Percentiles rank a stretch among this genome's conserved stretches.
Evolutionary conservation across 2,797 vertebrate species (phyloP).

Genomic region (Setipinna tenuifilis): DNA sequence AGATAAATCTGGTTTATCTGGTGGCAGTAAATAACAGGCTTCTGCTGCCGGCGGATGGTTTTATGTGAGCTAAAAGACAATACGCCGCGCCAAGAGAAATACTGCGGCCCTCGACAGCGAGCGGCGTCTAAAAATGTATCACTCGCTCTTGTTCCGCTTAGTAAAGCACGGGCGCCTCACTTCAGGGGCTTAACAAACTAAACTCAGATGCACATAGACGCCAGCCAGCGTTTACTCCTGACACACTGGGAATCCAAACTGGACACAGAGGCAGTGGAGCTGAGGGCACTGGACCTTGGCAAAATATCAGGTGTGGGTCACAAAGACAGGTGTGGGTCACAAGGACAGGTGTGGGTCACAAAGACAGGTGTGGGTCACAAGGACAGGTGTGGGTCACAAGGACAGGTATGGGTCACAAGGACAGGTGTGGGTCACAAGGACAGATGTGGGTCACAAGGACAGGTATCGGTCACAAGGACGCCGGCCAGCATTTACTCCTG

Average conservation of each 20-base stretch:
- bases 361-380: too few relatives aligned
- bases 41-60: neutral
- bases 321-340: neutral
- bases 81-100: neutral
- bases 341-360: too few relatives aligned
- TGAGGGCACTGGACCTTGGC: neutral
- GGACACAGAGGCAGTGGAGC: neutral
- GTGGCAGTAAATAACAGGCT: neutral
- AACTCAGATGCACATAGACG: neutral
- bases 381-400: too few relatives aligned
- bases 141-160: conserved; percentile 1
- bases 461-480: too few relatives aligned
- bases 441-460: too few relatives aligned
- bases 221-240: neutral
- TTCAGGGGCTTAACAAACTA: neutral
- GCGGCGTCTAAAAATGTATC: neutral
- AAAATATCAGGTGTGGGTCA: too few relatives aligned
- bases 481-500: neutral
- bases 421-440: too few relatives aligned
- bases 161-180: neutral
- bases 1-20: conserved; percentile 13
- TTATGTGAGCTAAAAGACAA: conserved; percentile 17
- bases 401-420: too few relatives aligned
- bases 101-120: neutral
- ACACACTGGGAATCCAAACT: neutral